Evolutionary conservation across 2,888 invertebrate genomes (phyloP).

Genomic region (Drosophila longiperda): DNA sequence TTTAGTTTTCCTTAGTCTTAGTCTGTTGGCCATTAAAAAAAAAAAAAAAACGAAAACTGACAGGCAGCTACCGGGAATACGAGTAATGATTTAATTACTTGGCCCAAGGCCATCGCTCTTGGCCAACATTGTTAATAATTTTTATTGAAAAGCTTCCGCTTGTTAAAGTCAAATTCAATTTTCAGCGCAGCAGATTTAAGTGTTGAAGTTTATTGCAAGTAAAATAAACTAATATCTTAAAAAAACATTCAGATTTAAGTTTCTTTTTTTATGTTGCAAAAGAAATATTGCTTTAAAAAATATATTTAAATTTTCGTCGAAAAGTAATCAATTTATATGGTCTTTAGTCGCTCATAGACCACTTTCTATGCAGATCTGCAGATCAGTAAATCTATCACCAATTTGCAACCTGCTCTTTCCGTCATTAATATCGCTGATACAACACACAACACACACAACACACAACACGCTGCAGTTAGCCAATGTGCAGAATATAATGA

Average conservation of each 20-base stretch:
- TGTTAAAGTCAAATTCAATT: not conserved
- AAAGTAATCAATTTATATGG: not conserved
- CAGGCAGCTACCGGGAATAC: not conserved
- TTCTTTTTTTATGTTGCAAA: not conserved
- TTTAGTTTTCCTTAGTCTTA: not conserved
- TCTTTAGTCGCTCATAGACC: not conserved
- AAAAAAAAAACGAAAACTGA: not conserved
- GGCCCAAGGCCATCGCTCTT: not conserved
- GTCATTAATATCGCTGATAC: slow-evolving; percentile 26
- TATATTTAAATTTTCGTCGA: not conserved
- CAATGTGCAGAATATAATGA: slow-evolving; percentile 64
- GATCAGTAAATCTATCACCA: not conserved
- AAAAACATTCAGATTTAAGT: not conserved
- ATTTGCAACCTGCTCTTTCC: slow-evolving; percentile 14
- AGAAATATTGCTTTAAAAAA: not conserved
- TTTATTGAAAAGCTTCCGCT: not conserved
- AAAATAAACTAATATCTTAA: not conserved
- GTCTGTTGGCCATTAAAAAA: not conserved
- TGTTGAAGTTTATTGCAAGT: not conserved
- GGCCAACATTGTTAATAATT: not conserved
- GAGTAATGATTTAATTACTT: not conserved
- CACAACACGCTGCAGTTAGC: slow-evolving; percentile 23
- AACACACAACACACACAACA: too few species aligned
- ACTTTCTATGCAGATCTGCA: slow-evolving; percentile 2
- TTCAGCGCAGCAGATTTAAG: not conserved